Base-by-base conservation (phyloP, 2,888 invertebrate genomes). In the Nysson spinosus region DNA sequence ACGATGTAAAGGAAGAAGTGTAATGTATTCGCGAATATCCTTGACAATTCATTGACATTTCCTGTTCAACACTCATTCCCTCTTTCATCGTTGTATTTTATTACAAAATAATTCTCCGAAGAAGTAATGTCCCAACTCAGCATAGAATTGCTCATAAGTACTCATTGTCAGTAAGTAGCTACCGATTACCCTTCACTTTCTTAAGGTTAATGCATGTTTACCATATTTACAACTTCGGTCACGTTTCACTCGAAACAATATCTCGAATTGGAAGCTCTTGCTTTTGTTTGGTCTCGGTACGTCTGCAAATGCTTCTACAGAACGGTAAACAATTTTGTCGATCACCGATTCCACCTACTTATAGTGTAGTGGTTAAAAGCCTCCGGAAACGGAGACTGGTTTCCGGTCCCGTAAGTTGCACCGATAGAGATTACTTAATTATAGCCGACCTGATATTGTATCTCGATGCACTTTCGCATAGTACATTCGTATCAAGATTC, bases 121-220 rank as follows among this genome's bases (percentile, higher is more conserved):
- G n/a, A n/a, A n/a, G n/a, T n/a, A n/a, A 30, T 11, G 52, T 24
- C 44, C 46, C 43, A 42, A 50, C 35, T 49, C 40, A 40, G 22
- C 28, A 51, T 26, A 20, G 30, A 32, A 19, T 12, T 14, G 22
- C 4, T 3, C 20, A 34, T 51, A 4, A 39, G 17, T n/a, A 5
- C 14, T 5, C 19, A 11, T 34, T 35, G 20, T 6, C 22, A 11
- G 3, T 43, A 32, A 32, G 17, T 42, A 44, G 39, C 42, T 11
- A 46, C 44, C 52, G 30, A 39, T 62, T 52, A 50, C 52, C n/a
- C 44, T 34, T 52, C 22, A 19, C 40, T 50, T 57, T 50, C 19
- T 37, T 35, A 19, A 44, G 49, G 63, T 54, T 57, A 57, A 68
- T 50, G 49, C 57, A 19, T 44, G 28, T 62, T 61, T 49, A 47